Base-by-base conservation (phyloP, 2,888 invertebrate species). In the Helobdella robusta region DNA sequence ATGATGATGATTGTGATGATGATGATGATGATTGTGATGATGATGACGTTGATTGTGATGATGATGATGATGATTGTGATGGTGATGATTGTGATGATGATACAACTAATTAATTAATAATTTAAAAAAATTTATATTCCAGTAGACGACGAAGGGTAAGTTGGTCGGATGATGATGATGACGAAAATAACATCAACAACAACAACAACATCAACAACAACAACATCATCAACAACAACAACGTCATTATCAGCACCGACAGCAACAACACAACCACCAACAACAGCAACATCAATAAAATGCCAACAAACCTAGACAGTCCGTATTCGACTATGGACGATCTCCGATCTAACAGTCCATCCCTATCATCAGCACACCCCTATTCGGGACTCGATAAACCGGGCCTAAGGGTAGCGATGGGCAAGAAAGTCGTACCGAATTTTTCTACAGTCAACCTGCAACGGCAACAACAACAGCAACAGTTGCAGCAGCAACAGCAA, bases 121-220 rank as follows among this genome's bases (percentile, higher is more conserved):
- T n/a, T n/a, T n/a, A n/a, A n/a, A n/a, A n/a, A n/a, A n/a, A n/a
- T n/a, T n/a, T n/a, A n/a, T n/a, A 25, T 5, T 23, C 11, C 4
- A 11, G 28, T n/a, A 54, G 54, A 32, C 30, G 62, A 20, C 44
- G 62, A 8, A 62, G 62, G 34, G 50, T 36, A 32, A 62, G 62
- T 35, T 62, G 62, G 62, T 62, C 62, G 3, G 62, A 62, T 50
- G 62, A 62, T 20, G 59, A 59, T 6, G 62, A 62, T 30, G 64
- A 34, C 36, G 15, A 36, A 8, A 25, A 44, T 11, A 64, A 46
- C 34, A 40, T 20, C 20, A 18, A 23, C 56, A 44, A 44, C 44
- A 32, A 32, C 15, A 50, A 36, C 15, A 30, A 4, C 1, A 50
- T 30, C 34, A 30, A 60, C 28, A 32, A 23, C 44, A 48, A 46